These are phyloP conservation scores for Sander vitreus DNA, from an alignment of 2,113 vertebrate genomes.

Conservation along the genomic window DNA sequence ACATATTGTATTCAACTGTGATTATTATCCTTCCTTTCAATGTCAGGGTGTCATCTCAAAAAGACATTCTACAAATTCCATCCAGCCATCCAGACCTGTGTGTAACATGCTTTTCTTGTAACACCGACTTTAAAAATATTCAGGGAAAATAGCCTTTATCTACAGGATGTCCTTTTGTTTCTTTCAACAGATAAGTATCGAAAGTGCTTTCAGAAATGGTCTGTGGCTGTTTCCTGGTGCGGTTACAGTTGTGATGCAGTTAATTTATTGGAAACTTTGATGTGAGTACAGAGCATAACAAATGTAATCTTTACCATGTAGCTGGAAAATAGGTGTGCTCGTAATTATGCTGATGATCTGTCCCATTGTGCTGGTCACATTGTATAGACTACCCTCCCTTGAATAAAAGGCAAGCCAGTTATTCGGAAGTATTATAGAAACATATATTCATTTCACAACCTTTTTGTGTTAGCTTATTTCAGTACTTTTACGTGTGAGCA, in stretches of 20 bases:
- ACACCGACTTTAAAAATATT: constrained; percentile 25
- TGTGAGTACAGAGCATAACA: constrained; percentile 6
- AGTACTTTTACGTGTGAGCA: too few species aligned
- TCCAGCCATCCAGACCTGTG: constrained; percentile 7
- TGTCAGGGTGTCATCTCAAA: neutral
- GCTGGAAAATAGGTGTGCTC: constrained; percentile 19
- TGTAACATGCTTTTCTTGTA: constrained; percentile 23
- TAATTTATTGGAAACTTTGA: constrained; percentile 43
- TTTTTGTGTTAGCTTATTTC: too few species aligned
- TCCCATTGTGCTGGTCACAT: neutral
- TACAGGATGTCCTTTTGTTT: constrained; percentile 58
- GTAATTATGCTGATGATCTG: constrained; percentile 3
- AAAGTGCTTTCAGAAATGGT: constrained; percentile 52
- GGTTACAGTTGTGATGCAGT: constrained; percentile 32
- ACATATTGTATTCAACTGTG: neutral
- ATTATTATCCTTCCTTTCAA: constrained; percentile 23
- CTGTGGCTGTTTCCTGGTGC: constrained; percentile 47
- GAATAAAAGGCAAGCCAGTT: neutral
- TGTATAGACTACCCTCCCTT: constrained; percentile 1
- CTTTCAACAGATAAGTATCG: constrained; percentile 47
- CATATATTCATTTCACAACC: too few species aligned
- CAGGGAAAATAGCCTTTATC: constrained; percentile 45
- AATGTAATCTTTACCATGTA: constrained; percentile 1
- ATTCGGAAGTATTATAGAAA: neutral
- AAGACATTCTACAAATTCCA: constrained; percentile 23